Evolutionary conservation across 2,797 vertebrate species (phyloP).

Genomic region (Crax fasciolata): DNA sequence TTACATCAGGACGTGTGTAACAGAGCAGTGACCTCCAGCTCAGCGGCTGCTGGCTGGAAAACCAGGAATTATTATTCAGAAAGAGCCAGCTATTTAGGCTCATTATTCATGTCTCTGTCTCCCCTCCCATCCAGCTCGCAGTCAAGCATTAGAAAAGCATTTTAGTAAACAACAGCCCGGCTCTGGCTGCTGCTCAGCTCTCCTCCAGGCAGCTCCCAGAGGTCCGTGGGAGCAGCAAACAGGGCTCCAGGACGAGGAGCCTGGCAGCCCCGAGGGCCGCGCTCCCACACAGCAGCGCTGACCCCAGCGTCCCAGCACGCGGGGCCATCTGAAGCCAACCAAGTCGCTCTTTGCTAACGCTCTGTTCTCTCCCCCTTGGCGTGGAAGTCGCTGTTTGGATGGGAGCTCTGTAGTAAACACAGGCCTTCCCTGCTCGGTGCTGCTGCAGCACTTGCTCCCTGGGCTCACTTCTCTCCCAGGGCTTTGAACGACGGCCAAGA

Average conservation of each 20-base stretch:
- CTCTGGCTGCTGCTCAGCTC: neutral
- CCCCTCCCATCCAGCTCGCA: neutral
- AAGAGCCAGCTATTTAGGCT: neutral
- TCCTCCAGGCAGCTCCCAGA: neutral
- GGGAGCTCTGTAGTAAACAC: neutral
- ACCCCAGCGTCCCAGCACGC: neutral
- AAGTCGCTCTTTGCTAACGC: neutral
- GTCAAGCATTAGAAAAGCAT: neutral
- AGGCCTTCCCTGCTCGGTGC: fast-evolving
- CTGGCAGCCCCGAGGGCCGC: neutral
- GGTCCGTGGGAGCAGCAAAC: neutral
- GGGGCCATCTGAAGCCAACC: neutral
- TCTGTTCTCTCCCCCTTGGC: neutral
- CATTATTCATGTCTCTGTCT: neutral
- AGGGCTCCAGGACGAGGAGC: neutral
- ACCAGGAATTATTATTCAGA: neutral
- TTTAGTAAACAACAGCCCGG: neutral
- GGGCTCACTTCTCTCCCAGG: neutral
- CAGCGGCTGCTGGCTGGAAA: neutral
- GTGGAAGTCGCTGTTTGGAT: fast-evolving
- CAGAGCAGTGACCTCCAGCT: neutral
- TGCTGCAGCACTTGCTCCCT: neutral
- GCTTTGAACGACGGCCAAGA: neutral
- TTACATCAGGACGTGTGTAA: neutral
- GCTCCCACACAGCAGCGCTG: neutral